Evolutionary conservation across 1,140 invertebrate genomes (phyloP).

Genomic region (Teleopsis dalmanni): DNA sequence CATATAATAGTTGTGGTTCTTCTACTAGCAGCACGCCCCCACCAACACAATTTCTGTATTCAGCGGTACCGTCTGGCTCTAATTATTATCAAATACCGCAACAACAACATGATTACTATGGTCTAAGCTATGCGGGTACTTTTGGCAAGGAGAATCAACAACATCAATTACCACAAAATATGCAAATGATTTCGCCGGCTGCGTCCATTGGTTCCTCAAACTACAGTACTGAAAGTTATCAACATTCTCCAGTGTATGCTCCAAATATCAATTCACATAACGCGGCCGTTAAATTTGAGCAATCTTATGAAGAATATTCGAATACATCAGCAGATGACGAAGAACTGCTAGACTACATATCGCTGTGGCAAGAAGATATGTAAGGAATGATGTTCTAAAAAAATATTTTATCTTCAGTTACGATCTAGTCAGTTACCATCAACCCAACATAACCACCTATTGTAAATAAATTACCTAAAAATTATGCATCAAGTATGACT

Average conservation of each 20-base stretch:
- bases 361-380: slow-evolving; percentile 67
- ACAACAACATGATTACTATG: background rate
- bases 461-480: slow-evolving; percentile 35
- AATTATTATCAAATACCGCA: background rate
- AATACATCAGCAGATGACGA: slow-evolving; percentile 64
- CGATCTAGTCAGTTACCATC: slow-evolving; percentile 21
- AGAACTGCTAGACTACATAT: slow-evolving; percentile 82
- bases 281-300: slow-evolving; percentile 3
- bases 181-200: slow-evolving; percentile 18
- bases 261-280: too few species aligned
- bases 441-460: slow-evolving; percentile 23
- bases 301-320: background rate
- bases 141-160: slow-evolving; percentile 20
- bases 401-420: slow-evolving; percentile 2
- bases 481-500: slow-evolving; percentile 3
- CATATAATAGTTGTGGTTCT: too few species aligned
- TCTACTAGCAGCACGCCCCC: too few species aligned
- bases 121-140: background rate
- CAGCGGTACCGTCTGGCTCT: too few species aligned
- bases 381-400: slow-evolving; percentile 6
- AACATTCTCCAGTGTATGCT: background rate
- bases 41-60: too few species aligned
- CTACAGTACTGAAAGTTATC: slow-evolving; percentile 2
- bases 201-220: slow-evolving; percentile 13
- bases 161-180: slow-evolving; percentile 17